Conservation (phyloP, 2,113 vertebrate genomes). For the Oreochromis spilurus region DNA sequence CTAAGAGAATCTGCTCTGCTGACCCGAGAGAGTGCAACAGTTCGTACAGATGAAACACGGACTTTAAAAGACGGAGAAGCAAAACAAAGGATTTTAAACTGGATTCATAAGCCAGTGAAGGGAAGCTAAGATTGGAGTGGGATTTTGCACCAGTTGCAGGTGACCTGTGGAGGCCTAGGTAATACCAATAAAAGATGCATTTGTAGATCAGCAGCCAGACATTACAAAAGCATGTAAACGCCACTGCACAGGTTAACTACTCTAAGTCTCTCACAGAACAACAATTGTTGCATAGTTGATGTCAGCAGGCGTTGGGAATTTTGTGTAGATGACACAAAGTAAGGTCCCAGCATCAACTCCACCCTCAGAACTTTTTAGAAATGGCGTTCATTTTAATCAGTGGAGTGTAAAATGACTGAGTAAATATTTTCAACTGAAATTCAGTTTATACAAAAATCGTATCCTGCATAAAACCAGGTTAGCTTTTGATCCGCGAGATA, state of each 20-base stretch:
- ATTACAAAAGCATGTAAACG: neutral
- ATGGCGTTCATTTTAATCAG: accelerated
- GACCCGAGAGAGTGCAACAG: neutral
- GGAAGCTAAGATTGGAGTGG: neutral
- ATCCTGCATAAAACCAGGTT: neutral
- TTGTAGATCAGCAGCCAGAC: too few species aligned
- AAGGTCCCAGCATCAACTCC: neutral
- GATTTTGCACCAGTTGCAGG: neutral
- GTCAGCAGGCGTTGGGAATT: neutral
- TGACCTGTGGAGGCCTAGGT: neutral
- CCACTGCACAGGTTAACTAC: neutral
- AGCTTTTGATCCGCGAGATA: neutral
- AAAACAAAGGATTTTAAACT: neutral
- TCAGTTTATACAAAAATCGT: neutral
- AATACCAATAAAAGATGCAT: neutral
- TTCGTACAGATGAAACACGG: accelerated
- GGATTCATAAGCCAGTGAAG: neutral
- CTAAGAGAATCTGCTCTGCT: neutral
- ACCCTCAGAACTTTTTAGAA: neutral
- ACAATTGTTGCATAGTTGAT: neutral
- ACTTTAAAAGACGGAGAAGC: accelerated
- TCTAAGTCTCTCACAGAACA: neutral
- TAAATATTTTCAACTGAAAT: neutral
- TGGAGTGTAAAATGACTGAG: neutral
- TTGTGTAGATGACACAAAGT: neutral